Percentiles rank a stretch among this genome's conserved stretches.
phyloP scores from a whole-genome alignment of 2,797 vertebrate genomes.

The Pterois miles region DNA sequence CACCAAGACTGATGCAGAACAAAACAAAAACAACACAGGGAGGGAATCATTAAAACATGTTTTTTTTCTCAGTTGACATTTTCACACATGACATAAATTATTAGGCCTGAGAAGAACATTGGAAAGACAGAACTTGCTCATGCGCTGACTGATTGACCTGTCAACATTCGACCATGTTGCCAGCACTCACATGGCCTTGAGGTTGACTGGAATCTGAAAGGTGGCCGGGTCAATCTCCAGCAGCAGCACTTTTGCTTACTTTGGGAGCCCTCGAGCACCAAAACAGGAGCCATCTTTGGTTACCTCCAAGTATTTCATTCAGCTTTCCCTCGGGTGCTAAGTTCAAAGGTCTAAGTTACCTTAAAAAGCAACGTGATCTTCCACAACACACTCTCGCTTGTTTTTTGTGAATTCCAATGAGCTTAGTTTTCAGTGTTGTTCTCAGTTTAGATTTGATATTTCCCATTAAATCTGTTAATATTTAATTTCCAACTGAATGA shows the following conservation, averaged over 20 bases:
- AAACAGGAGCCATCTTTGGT: conserved; percentile 20
- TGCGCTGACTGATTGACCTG: conserved; percentile 60
- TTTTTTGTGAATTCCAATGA: background rate
- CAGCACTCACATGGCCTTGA: conserved; percentile 23
- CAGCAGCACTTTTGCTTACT: conserved; percentile 13
- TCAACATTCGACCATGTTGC: conserved; percentile 38
- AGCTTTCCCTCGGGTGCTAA: conserved; percentile 21
- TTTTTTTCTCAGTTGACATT: conserved; percentile 24
- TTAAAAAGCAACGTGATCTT: background rate
- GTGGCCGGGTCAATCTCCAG: conserved; percentile 39
- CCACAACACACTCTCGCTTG: background rate
- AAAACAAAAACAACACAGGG: background rate
- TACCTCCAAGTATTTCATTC: conserved; percentile 30
- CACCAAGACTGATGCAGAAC: background rate
- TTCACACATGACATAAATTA: conserved; percentile 37
- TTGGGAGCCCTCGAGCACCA: conserved; percentile 26
- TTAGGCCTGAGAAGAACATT: conserved; percentile 9
- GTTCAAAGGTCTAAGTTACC: background rate
- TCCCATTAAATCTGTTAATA: background rate
- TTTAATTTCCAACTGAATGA: too few relatives aligned
- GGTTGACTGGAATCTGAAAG: conserved; percentile 49
- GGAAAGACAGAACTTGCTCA: conserved; percentile 20
- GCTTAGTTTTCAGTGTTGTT: background rate
- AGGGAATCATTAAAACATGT: conserved; percentile 16
- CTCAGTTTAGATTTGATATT: background rate